These are phyloP conservation scores for Sthenelais limicola DNA, from an alignment of 2,888 invertebrate species.

Conservation along the genomic window DNA sequence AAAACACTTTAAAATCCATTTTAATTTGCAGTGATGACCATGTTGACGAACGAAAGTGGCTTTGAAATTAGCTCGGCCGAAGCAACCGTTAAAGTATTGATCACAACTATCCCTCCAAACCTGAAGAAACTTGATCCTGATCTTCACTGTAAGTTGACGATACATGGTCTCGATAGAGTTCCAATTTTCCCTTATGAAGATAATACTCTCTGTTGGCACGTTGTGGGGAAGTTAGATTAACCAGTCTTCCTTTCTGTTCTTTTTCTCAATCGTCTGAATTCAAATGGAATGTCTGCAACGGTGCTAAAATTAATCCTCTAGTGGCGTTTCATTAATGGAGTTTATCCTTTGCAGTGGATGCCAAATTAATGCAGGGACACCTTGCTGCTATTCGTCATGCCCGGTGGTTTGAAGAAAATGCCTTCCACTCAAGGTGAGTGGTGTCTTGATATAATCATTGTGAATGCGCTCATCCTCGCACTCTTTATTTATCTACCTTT, in stretches of 20 bases:
- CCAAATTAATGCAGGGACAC: slow-evolving; percentile 86
- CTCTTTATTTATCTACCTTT: too few species aligned
- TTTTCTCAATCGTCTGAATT: too few species aligned
- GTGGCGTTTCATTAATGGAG: too few species aligned
- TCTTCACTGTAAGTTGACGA: slow-evolving; percentile 77
- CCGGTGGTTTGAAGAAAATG: slow-evolving; percentile 98
- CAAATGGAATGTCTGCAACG: too few species aligned
- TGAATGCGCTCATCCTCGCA: too few species aligned
- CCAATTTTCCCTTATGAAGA: not conserved
- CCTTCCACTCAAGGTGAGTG: slow-evolving; percentile 85
- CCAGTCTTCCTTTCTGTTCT: not conserved
- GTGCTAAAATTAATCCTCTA: too few species aligned
- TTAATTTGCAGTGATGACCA: slow-evolving; percentile 70
- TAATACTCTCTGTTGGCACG: not conserved
- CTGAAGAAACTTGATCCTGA: slow-evolving; percentile 93
- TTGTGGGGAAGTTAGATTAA: not conserved
- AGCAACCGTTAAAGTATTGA: slow-evolving; percentile 89
- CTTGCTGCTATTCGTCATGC: slow-evolving; percentile 95
- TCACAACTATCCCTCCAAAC: slow-evolving; percentile 95
- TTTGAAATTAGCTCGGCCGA: slow-evolving; percentile 90
- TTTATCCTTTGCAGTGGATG: slow-evolving; percentile 76
- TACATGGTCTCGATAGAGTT: not conserved
- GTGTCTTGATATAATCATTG: not conserved
- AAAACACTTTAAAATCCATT: too few species aligned
- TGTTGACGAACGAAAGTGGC: slow-evolving; percentile 80